Conservation (phyloP, 1,140 invertebrate genomes). For the Listronotus bonariensis region DNA sequence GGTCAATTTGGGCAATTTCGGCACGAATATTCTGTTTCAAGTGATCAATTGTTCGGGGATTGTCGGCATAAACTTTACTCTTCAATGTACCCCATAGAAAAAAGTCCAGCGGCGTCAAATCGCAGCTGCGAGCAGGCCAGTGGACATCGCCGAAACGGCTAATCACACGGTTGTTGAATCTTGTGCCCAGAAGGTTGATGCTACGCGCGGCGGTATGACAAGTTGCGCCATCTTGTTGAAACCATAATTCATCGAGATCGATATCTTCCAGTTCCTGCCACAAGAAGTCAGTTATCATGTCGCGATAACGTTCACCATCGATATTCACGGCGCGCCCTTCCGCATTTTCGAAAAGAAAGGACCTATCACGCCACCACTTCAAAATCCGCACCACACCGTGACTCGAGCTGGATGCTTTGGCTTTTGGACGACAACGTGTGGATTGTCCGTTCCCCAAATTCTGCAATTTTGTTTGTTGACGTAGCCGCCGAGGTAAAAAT, state of each 20-base stretch:
- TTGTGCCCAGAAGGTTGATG: conserved; percentile 28
- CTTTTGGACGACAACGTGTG: conserved; percentile 45
- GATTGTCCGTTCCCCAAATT: conserved; percentile 48
- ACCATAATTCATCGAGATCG: conserved; percentile 40
- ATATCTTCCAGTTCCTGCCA: conserved; percentile 38
- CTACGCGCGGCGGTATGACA: conserved; percentile 29
- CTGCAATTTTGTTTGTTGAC: conserved; percentile 55
- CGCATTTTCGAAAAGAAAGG: conserved; percentile 42
- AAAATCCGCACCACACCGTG: conserved; percentile 49
- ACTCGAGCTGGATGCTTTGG: conserved; percentile 51
- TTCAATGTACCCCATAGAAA: conserved; percentile 56
- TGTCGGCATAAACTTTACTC: conserved; percentile 45
- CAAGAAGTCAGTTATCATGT: conserved; percentile 37
- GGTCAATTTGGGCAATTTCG: conserved; percentile 7
- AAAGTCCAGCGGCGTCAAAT: conserved; percentile 54
- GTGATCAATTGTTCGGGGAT: conserved; percentile 18
- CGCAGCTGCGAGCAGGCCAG: conserved; percentile 54
- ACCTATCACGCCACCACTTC: conserved; percentile 28
- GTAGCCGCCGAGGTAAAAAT: conserved; percentile 52
- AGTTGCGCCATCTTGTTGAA: conserved; percentile 41
- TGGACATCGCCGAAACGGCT: conserved; percentile 34
- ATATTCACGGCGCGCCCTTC: conserved; percentile 13
- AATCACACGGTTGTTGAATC: conserved; percentile 27
- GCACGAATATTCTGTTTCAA: conserved; percentile 13
- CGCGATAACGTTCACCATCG: conserved; percentile 37